Percentiles rank a stretch among this genome's conserved stretches.
phyloP scores from a whole-genome alignment of 2,113 vertebrate species.

The Harpagus bidentatus region DNA sequence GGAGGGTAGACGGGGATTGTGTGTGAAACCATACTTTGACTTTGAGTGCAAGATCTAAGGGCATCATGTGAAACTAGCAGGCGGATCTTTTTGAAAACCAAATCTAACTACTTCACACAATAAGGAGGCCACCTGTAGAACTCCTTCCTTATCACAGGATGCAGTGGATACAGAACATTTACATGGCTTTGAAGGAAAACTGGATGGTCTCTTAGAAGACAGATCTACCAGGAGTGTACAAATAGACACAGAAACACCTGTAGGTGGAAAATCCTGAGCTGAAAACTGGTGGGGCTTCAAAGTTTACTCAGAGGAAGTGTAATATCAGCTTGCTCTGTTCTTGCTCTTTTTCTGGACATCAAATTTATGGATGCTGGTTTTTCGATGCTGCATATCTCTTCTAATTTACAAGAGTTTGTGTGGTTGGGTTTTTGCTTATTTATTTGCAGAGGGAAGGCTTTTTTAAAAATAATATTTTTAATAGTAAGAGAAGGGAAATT shows the following conservation, averaged over 20 bases:
- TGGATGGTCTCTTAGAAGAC: background rate
- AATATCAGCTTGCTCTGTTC: background rate
- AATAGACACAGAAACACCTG: background rate
- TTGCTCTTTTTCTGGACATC: background rate
- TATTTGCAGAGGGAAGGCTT: background rate
- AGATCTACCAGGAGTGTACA: background rate
- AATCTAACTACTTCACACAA: background rate
- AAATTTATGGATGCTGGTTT: background rate
- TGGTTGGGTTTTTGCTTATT: too few species aligned
- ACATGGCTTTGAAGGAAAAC: background rate
- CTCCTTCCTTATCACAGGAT: background rate
- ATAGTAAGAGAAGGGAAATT: background rate
- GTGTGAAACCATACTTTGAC: background rate
- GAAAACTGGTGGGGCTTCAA: background rate
- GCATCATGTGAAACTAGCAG: background rate
- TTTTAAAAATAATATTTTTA: background rate
- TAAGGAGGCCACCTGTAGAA: rapidly evolving
- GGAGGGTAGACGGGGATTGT: background rate
- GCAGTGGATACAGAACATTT: background rate
- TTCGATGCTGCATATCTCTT: background rate
- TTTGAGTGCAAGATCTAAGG: background rate
- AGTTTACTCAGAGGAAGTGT: background rate
- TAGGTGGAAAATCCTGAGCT: background rate
- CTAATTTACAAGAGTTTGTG: background rate
- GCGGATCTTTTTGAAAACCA: background rate